Evolutionary conservation across 2,797 vertebrate genomes (phyloP).

Genomic region (Pangasius mekongensis): DNA sequence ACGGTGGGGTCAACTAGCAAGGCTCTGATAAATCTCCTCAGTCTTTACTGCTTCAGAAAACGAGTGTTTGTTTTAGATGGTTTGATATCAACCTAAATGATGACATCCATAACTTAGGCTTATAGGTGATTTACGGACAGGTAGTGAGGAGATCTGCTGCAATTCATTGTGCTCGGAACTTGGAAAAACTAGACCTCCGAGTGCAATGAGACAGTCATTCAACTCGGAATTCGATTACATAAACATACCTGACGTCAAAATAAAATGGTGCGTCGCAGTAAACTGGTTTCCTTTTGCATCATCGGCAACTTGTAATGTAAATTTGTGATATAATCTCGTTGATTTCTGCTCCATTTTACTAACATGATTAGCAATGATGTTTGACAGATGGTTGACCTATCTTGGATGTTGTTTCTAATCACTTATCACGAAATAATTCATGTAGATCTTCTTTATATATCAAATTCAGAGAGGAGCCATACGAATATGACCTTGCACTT

Average conservation of each 20-base stretch:
- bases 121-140: not conserved
- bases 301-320: not conserved
- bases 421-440: not conserved
- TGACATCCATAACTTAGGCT: too few species aligned
- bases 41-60: not conserved
- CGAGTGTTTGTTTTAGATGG: not conserved
- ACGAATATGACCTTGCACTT: not conserved
- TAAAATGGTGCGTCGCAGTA: not conserved
- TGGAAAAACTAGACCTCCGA: not conserved
- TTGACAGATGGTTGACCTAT: not conserved
- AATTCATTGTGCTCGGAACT: not conserved
- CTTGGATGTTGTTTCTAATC: not conserved
- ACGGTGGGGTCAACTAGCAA: constrained; percentile 37
- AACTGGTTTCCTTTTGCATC: not conserved
- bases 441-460: not conserved
- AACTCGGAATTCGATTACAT: not conserved
- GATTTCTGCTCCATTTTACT: not conserved
- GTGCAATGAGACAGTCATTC: not conserved
- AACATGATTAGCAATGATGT: not conserved
- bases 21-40: constrained; percentile 31
- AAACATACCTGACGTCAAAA: not conserved
- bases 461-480: not conserved
- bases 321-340: not conserved
- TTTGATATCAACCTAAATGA: not conserved
- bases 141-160: not conserved